phyloP scores from a whole-genome alignment of 2,113 vertebrate species.

The Riparia riparia region DNA sequence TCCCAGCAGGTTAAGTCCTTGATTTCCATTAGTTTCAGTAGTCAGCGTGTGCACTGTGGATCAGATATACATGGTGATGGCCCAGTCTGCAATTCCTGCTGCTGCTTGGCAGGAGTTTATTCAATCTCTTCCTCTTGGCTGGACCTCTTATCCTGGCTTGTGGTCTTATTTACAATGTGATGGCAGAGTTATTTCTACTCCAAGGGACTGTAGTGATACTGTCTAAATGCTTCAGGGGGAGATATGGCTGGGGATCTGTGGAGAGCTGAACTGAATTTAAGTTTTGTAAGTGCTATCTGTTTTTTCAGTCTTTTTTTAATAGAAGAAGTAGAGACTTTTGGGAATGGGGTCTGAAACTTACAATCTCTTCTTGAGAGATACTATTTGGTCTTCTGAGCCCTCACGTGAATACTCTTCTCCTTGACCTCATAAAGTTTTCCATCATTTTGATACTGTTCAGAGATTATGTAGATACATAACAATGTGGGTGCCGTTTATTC shows the following conservation, averaged over 20 bases:
- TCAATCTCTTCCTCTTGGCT: constrained; percentile 60
- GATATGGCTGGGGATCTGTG: background rate
- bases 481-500: background rate
- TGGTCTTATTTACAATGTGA: constrained; percentile 10
- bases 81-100: constrained; percentile 14
- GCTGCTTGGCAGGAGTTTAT: constrained; percentile 35
- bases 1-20: constrained; percentile 5
- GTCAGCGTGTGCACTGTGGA: background rate
- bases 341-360: background rate
- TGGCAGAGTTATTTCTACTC: constrained; percentile 30
- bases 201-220: background rate
- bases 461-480: background rate
- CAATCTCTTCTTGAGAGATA: background rate
- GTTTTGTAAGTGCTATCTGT: background rate
- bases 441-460: background rate
- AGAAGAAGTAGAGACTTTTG: background rate
- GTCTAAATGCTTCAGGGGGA: background rate
- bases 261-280: background rate
- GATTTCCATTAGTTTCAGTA: background rate
- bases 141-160: constrained; percentile 16
- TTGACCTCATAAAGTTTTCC: background rate
- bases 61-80: background rate
- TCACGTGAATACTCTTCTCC: background rate
- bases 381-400: background rate
- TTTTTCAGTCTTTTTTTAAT: background rate